Base-by-base conservation (phyloP, 2,113 vertebrate genomes). In the Protobothrops flavoviridis region DNA sequence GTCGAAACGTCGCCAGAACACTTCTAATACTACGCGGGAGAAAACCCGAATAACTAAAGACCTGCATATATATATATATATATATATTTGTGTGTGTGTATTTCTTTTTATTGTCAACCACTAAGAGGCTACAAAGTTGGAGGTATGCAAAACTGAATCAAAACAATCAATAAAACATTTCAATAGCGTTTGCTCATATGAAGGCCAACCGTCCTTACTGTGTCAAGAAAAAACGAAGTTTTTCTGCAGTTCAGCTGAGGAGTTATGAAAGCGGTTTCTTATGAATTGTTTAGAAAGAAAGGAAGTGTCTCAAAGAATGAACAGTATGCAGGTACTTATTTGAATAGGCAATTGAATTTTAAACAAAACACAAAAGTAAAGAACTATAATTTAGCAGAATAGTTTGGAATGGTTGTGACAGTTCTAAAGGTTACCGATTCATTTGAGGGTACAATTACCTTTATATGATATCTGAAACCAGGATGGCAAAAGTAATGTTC, bases 181-280 rank as follows among this genome's bases (percentile, higher is more conserved):
- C 94, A 91, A 91, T 89, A 87, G 91, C 87, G 93, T 93, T 92
- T 89, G 92, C 57, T 91, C 88, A 91, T 92, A 95, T 95, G 95
- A 95, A 96, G 93, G 87, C 64, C 10, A 94, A 94, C 94, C 39
- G 53, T 94, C 74, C 91, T 92, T 56, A 43, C 45, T 61, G 12
- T 50, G 87, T 29, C 85, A 59, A 92, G 95, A 93, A 88, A 90
- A 95, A 39, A 94, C 87, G 94, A 93, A 94, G 13, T 85, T 93
- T 94, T 94, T 93, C 91, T 94, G 81, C 48, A 87, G 85, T 89
- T 95, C 69, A 9, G 85, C 92, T 89, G 94, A 89, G 43, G 89
- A 92, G 53, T 57, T 91, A 94, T 81, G 95, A 96, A 93, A 92
- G 9, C 23, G 91, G 52, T 90, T 91, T 95, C 52, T 85, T 96